Evolutionary conservation across 2,888 invertebrate species (phyloP).

Genomic region (Dolichopus griseipennis): DNA sequence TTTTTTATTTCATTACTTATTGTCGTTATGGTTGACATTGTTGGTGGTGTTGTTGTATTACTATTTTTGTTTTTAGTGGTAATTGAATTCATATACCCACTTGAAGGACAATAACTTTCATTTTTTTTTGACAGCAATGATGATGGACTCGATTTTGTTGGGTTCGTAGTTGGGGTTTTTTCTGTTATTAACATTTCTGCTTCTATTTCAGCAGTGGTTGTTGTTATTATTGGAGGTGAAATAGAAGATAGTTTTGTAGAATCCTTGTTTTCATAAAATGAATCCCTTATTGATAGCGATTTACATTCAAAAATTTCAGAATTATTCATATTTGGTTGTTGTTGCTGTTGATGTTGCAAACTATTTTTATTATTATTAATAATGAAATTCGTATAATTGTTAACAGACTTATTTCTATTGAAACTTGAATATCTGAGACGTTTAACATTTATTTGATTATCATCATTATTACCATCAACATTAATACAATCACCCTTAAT

Average conservation of each 20-base stretch:
- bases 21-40: background rate
- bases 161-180: background rate
- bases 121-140: background rate
- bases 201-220: background rate
- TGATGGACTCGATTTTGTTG: background rate
- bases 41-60: background rate
- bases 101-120: background rate
- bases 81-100: background rate
- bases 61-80: background rate
- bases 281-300: background rate
- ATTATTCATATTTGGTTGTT: background rate
- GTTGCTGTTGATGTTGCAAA: background rate
- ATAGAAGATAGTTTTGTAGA: background rate
- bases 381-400: background rate
- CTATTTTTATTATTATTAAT: background rate
- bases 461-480: background rate
- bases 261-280: background rate
- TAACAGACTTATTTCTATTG: background rate
- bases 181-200: no score
- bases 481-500: background rate
- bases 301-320: background rate
- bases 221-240: background rate
- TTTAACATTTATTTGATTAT: background rate
- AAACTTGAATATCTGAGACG: background rate
- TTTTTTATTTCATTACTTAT: background rate